Evolutionary conservation across 2,888 invertebrate genomes (phyloP).

Genomic region (Stenchaetothrips biformis): DNA sequence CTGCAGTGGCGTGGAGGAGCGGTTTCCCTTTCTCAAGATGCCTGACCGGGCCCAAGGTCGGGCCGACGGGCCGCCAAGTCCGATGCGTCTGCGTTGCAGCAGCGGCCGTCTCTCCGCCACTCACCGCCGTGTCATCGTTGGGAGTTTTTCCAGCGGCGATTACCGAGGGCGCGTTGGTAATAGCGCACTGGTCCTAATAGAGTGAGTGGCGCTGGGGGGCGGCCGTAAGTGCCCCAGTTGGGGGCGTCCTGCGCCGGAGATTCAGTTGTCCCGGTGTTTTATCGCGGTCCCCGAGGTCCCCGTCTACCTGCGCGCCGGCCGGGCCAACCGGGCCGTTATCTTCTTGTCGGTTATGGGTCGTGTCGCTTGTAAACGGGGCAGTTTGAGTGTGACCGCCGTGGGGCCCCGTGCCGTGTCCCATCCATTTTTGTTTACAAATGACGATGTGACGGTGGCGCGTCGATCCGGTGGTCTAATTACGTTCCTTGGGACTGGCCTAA

Average conservation of each 20-base stretch:
- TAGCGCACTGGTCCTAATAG: slow-evolving; percentile 1
- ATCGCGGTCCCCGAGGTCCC: not conserved
- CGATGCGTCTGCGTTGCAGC: not conserved
- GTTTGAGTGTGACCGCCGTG: not conserved
- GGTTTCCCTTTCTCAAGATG: slow-evolving; percentile 22
- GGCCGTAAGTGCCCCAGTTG: not conserved
- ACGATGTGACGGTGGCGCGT: not conserved
- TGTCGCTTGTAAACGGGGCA: slow-evolving; percentile 1
- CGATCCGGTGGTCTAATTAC: not conserved
- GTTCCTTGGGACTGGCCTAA: not conserved
- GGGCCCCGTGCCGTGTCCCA: not conserved
- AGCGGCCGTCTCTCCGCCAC: no score
- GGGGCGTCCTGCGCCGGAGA: not conserved
- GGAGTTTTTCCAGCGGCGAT: no score
- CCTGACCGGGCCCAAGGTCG: slow-evolving; percentile 12
- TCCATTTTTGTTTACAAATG: slow-evolving; percentile 2
- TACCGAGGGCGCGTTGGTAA: not conserved
- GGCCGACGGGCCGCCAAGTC: not conserved
- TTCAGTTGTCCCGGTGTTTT: slow-evolving; percentile 11
- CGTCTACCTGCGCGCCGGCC: not conserved
- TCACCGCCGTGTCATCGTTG: not conserved
- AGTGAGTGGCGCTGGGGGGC: not conserved
- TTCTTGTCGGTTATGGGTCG: not conserved
- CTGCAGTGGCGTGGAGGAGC: not conserved
- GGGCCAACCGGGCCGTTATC: not conserved